Conservation (phyloP, 2,888 invertebrate genomes). For the Busseola fusca region DNA sequence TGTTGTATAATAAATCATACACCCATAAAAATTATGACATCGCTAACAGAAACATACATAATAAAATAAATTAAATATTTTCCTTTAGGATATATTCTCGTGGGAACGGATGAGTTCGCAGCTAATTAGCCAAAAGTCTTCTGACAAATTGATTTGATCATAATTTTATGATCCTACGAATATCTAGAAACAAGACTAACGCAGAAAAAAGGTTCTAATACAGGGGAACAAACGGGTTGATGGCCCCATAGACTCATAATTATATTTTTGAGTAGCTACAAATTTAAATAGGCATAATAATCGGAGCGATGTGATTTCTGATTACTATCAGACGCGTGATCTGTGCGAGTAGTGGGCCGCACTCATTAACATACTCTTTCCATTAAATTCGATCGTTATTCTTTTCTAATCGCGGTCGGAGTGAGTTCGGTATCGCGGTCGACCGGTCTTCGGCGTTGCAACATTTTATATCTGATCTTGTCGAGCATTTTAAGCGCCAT, state of each 20-base stretch:
- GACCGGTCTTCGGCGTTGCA: conserved; percentile 82
- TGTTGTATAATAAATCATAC: conserved; percentile 53
- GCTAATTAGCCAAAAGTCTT: conserved; percentile 62
- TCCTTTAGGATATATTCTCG: conserved; percentile 51
- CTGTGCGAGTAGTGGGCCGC: conserved; percentile 63
- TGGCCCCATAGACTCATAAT: conserved; percentile 70
- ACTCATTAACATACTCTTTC: conserved; percentile 71
- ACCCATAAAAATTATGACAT: conserved; percentile 55
- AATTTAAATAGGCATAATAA: conserved; percentile 70
- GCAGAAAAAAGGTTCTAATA: conserved; percentile 19
- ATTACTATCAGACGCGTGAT: conserved; percentile 66
- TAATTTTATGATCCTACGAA: conserved; percentile 52
- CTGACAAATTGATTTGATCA: conserved; percentile 63
- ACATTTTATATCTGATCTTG: conserved; percentile 78
- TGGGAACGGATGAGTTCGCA: conserved; percentile 58
- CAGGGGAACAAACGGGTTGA: conserved; percentile 63
- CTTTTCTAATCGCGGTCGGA: conserved; percentile 74
- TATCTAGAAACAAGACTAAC: conserved; percentile 46
- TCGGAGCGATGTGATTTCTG: conserved; percentile 69
- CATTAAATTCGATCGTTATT: conserved; percentile 73
- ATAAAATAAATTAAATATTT: conserved; percentile 59
- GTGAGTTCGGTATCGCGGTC: conserved; percentile 75
- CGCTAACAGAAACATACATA: conserved; percentile 48
- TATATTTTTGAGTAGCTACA: conserved; percentile 67
- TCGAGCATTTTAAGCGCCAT: conserved; percentile 81